Base-by-base conservation (phyloP, 2,888 invertebrate species). In the Drosophila percnosoma region DNA sequence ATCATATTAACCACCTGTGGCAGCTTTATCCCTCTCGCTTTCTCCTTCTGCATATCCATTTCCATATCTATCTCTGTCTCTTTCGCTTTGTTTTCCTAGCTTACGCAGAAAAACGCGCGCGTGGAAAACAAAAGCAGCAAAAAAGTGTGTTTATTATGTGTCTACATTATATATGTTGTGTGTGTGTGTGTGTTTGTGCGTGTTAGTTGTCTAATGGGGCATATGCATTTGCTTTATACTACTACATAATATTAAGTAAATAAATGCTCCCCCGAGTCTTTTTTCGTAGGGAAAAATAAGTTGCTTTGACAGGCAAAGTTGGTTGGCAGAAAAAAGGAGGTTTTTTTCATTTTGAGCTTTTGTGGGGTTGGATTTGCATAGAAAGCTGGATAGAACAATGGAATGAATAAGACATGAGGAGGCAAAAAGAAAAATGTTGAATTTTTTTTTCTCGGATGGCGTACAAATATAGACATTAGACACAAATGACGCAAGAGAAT, bases 1-100 rank as follows among this genome's bases (percentile, higher is more conserved):
- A 71, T 75, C 70, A 80, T 89, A 87, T 89, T 87, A 86, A 89
- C 85, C 85, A 86, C 85, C 85, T 86, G 85, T 86, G 77, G 85
- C 75, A 71, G 29, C 48, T 45, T 63, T 53, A 34, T 11, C 15
- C 13, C 29, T 55, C 29, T 40, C 57, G 4, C 42, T 21, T 24
- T 10, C 31, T 27, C 29, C 24, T 24, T 11, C 24, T 21, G 13
- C 42, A 42, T 6, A 42, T 15, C 21, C 45, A 15, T 7, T 15
- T 7, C 21, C 13, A 45, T 24, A 8, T 24, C 4, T 45, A 45
- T 45, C 34, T 15, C 45, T 2, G 15, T 45, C 34, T 54, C 48
- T 51, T 29, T 42, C 58, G 15, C 55, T 31, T 13, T n/a, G 38
- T 55, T 38, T n/a, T 55, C 18, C 36, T 33, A 45, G 54, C 48